Conservation (phyloP, 2,888 invertebrate species). For the Patella caerulea region DNA sequence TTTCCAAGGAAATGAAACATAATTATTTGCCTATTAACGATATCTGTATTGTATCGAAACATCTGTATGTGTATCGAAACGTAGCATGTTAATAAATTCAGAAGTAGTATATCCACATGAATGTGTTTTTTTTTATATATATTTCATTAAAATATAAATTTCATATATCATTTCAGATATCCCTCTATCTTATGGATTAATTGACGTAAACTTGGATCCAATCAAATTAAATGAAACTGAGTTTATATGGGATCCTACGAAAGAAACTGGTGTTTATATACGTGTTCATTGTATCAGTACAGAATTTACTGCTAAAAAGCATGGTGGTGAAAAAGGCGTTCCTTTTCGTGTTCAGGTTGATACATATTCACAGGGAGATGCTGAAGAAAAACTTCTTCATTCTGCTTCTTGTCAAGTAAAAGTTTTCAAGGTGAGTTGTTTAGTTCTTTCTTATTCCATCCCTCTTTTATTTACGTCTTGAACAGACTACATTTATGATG, state of each 20-base stretch:
- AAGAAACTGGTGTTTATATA: constrained; percentile 94
- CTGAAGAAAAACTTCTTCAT: constrained; percentile 80
- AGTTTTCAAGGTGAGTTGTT: constrained; percentile 77
- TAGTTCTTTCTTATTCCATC: background rate
- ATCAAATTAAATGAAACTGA: constrained; percentile 85
- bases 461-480: background rate
- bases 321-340: constrained; percentile 98
- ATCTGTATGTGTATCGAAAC: too few species aligned
- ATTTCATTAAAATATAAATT: background rate
- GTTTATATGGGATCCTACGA: constrained; percentile 95
- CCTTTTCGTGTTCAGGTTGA: constrained; percentile 96
- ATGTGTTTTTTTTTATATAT: too few species aligned
- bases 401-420: constrained; percentile 97
- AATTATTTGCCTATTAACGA: too few species aligned
- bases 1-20: too few species aligned
- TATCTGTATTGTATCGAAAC: too few species aligned
- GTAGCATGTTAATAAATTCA: too few species aligned
- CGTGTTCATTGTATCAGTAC: constrained; percentile 96
- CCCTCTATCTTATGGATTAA: constrained; percentile 92
- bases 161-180: constrained; percentile 78
- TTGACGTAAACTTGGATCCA: constrained; percentile 83
- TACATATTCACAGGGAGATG: constrained; percentile 78
- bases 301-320: constrained; percentile 97
- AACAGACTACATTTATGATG: background rate
- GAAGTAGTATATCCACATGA: too few species aligned